phyloP scores from a whole-genome alignment of 2,888 invertebrate genomes.

The Sinodicranocentrus sp. region DNA sequence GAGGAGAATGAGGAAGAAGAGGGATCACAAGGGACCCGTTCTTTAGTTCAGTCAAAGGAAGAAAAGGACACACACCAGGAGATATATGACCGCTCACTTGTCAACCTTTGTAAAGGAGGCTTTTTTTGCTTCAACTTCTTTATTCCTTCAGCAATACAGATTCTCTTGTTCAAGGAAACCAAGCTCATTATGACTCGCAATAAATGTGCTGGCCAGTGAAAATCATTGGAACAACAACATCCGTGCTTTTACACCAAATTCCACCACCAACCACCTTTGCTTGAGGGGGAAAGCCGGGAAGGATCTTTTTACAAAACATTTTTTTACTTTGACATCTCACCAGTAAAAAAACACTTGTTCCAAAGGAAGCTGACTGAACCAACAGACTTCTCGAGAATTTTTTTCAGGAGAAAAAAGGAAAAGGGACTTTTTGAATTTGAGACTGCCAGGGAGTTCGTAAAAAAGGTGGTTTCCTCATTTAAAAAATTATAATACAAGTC shows the following conservation, averaged over 20 bases:
- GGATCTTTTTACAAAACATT: slow-evolving; percentile 57
- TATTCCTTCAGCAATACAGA: not conserved
- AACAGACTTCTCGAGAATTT: not conserved
- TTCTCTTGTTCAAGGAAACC: slow-evolving; percentile 60
- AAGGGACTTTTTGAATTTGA: not conserved
- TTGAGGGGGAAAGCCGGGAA: slow-evolving; percentile 17
- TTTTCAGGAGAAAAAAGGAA: slow-evolving; percentile 22
- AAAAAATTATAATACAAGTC: slow-evolving; percentile 52
- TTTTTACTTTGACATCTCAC: slow-evolving; percentile 41
- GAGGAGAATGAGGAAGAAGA: slow-evolving; percentile 29
- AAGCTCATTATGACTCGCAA: slow-evolving; percentile 50
- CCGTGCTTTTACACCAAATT: slow-evolving; percentile 44
- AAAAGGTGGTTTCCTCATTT: slow-evolving; percentile 34
- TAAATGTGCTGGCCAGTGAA: slow-evolving; percentile 52
- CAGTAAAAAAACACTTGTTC: slow-evolving; percentile 53
- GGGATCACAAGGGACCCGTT: slow-evolving; percentile 47
- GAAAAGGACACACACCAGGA: slow-evolving; percentile 62
- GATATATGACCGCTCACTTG: slow-evolving; percentile 65
- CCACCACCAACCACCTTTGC: slow-evolving; percentile 9
- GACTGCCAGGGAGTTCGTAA: not conserved
- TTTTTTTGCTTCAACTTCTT: slow-evolving; percentile 25
- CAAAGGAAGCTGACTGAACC: slow-evolving; percentile 24
- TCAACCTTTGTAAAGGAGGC: slow-evolving; percentile 56
- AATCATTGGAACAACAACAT: slow-evolving; percentile 64
- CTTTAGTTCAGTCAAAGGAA: no score